A percentile compares a stretch with the other conserved stretches of the same genome.
Conservation (phyloP, 1,140 invertebrate genomes). For the Nomia melanderi region DNA sequence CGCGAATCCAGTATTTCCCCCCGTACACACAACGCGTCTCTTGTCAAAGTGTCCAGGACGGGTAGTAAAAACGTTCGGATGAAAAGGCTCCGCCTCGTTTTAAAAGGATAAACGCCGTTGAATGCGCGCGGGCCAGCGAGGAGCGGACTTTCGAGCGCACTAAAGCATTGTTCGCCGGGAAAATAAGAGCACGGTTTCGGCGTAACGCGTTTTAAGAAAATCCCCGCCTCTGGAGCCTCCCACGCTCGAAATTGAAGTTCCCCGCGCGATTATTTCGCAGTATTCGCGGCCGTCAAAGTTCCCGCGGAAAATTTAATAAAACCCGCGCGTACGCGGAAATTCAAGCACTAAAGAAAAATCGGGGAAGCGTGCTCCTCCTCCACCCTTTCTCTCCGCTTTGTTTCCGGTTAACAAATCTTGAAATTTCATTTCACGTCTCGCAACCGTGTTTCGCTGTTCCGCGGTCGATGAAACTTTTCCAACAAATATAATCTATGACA, state of each 20-base stretch:
- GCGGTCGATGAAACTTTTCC: no score
- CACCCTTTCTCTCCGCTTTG: no score
- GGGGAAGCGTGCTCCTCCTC: not conserved
- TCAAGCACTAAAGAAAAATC: not conserved
- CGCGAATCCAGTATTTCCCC: not conserved
- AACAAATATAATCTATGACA: no score
- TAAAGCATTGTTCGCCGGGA: not conserved
- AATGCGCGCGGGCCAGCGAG: not conserved
- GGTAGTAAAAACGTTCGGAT: conserved; percentile 9
- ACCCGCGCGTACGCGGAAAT: not conserved
- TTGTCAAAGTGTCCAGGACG: not conserved
- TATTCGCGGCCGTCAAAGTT: not conserved
- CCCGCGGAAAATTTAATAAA: not conserved
- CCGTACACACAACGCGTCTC: no score
- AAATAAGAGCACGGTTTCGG: conserved; percentile 14
- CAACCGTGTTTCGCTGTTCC: no score
- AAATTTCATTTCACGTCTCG: no score
- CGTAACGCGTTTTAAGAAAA: not conserved
- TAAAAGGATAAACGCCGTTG: conserved; percentile 12
- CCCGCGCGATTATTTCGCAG: not conserved
- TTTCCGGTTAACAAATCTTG: not conserved
- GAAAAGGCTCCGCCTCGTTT: conserved; percentile 6
- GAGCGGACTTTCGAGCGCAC: not conserved
- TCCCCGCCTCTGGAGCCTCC: not conserved
- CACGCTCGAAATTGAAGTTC: conserved; percentile 14